Conservation (phyloP, 2,797 vertebrate species). For the Melanotaenia boesemani region DNA sequence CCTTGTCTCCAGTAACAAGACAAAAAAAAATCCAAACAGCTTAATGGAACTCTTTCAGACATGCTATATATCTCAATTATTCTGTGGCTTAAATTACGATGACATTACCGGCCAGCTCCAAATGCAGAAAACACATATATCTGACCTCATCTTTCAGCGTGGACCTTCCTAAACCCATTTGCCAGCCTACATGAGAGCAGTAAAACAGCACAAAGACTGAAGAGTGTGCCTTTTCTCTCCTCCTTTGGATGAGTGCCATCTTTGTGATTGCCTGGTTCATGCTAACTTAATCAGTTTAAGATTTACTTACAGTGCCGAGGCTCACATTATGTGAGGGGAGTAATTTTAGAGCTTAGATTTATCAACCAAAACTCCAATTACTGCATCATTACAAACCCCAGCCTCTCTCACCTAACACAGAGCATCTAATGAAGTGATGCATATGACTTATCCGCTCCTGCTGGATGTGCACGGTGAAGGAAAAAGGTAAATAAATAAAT, state of each 20-base stretch:
- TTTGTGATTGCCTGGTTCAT: conserved; percentile 99
- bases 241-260: conserved; percentile 96
- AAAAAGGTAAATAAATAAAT: conserved; percentile 60
- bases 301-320: conserved; percentile 99
- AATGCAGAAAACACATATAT: conserved; percentile 77
- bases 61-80: conserved; percentile 93
- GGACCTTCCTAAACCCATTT: conserved; percentile 78
- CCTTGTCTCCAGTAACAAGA: conserved; percentile 90
- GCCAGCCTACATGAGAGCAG: conserved; percentile 69
- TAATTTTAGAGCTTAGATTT: conserved; percentile 99
- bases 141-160: conserved; percentile 78
- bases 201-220: conserved; percentile 79
- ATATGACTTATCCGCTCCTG: conserved; percentile 75
- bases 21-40: conserved; percentile 74
- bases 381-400: conserved; percentile 95
- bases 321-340: conserved; percentile 98
- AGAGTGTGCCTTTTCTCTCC: conserved; percentile 79
- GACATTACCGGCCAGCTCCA: conserved; percentile 79
- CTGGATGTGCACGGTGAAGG: conserved; percentile 59
- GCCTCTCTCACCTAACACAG: conserved; percentile 85
- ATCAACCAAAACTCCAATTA: conserved; percentile 99
- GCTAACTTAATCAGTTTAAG: conserved; percentile 99
- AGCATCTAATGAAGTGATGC: conserved; percentile 82
- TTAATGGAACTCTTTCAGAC: conserved; percentile 92
- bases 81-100: conserved; percentile 94